A percentile compares a stretch with the other conserved stretches of the same genome.
phyloP scores from a whole-genome alignment of 2,797 vertebrate genomes.

The Anas flavirostris region DNA sequence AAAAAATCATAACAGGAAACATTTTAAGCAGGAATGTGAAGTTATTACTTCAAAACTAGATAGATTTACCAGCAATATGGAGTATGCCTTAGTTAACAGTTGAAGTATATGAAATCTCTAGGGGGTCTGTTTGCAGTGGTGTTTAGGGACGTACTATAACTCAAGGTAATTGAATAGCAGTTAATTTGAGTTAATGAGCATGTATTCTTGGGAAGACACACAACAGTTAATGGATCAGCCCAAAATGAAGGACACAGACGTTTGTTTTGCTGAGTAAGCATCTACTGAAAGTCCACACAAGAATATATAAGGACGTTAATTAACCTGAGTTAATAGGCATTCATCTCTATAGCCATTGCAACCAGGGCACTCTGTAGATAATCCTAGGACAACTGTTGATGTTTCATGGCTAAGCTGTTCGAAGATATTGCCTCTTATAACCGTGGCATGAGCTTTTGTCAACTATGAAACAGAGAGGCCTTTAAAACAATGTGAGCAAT shows the following conservation, averaged over 20 bases:
- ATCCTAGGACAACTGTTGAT: background rate
- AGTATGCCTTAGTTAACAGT: background rate
- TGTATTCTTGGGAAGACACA: slow-evolving; percentile 26
- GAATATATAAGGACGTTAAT: background rate
- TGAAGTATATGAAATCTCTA: slow-evolving; percentile 17
- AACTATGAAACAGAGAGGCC: background rate
- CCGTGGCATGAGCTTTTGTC: background rate
- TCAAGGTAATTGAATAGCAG: slow-evolving; percentile 57
- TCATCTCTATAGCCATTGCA: background rate
- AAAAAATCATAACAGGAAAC: background rate
- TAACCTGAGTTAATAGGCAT: background rate
- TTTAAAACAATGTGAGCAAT: background rate
- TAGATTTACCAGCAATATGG: background rate
- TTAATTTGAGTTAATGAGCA: slow-evolving; percentile 57
- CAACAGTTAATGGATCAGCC: slow-evolving; percentile 7
- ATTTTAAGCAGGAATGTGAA: background rate
- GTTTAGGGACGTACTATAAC: slow-evolving; percentile 33
- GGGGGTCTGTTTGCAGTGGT: background rate
- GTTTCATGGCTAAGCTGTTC: background rate
- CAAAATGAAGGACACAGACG: background rate
- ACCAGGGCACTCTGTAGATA: background rate
- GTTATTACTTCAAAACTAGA: slow-evolving; percentile 30
- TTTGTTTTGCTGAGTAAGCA: slow-evolving; percentile 28
- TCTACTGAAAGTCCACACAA: background rate
- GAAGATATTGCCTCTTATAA: background rate